These are phyloP conservation scores for Onthophagus taurus DNA, from an alignment of 1,140 invertebrate species.

Conservation along the genomic window DNA sequence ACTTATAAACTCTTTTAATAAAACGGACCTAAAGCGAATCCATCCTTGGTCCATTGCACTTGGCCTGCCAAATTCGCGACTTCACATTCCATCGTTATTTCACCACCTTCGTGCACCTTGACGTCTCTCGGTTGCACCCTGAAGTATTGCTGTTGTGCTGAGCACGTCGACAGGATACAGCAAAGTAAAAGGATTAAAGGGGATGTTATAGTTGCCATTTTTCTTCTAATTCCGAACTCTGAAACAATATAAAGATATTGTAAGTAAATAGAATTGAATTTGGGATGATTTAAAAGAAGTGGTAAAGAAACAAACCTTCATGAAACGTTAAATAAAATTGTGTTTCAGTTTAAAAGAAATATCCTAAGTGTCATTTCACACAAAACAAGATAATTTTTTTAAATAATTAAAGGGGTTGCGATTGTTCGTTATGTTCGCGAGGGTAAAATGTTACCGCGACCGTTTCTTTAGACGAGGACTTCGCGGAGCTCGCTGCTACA, in stretches of 20 bases:
- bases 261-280: no score
- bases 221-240: slow-evolving; percentile 6
- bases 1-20: no score
- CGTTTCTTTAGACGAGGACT: slow-evolving; percentile 3
- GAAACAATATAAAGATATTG: no score
- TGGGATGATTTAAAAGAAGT: no score
- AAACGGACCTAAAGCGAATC: slow-evolving; percentile 75
- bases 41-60: slow-evolving; percentile 92
- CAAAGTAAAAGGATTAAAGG: no score
- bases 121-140: slow-evolving; percentile 64
- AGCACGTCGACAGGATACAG: slow-evolving; percentile 8
- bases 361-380: not conserved
- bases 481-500: slow-evolving; percentile 5
- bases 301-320: not conserved
- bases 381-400: slow-evolving; percentile 1
- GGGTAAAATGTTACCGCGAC: slow-evolving; percentile 3
- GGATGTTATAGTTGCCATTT: no score
- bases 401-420: not conserved
- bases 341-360: slow-evolving; percentile 5
- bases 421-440: slow-evolving; percentile 7
- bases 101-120: slow-evolving; percentile 71
- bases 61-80: slow-evolving; percentile 73
- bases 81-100: slow-evolving; percentile 74
- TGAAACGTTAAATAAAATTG: slow-evolving; percentile 1
- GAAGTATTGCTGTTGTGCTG: slow-evolving; percentile 66